Percentiles rank a stretch among this genome's conserved stretches.
phyloP scores from a whole-genome alignment of 2,888 invertebrate genomes.

The Brachypalpus laphriformis region DNA sequence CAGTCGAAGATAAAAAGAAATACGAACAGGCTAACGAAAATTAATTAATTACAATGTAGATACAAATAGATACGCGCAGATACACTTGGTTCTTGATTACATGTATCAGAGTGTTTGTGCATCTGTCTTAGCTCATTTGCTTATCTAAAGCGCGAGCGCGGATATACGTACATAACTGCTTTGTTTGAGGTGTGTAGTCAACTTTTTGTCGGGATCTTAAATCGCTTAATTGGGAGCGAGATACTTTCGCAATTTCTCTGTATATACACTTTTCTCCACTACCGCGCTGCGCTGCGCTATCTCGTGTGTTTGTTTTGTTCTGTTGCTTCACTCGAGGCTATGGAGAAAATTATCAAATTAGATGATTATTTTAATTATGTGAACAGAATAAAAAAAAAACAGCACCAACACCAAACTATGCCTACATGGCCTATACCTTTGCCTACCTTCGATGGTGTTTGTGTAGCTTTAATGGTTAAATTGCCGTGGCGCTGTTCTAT shows the following conservation, averaged over 20 bases:
- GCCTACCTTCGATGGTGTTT: background rate
- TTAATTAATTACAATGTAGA: constrained; percentile 39
- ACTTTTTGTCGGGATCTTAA: background rate
- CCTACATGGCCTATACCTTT: background rate
- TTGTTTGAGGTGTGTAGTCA: background rate
- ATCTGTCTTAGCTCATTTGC: background rate
- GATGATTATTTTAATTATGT: constrained; percentile 64
- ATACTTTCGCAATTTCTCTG: constrained; percentile 30
- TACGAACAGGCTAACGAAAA: background rate
- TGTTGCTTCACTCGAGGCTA: constrained; percentile 5
- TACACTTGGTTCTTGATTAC: constrained; percentile 1
- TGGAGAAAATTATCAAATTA: constrained; percentile 49
- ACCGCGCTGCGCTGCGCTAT: background rate
- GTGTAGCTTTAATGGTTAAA: constrained; percentile 54
- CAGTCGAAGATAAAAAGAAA: background rate
- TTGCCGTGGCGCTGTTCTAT: constrained; percentile 38
- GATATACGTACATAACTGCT: background rate
- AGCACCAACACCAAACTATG: background rate
- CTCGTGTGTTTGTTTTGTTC: background rate
- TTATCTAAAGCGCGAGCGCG: background rate
- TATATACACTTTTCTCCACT: background rate
- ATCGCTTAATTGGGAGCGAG: constrained; percentile 17
- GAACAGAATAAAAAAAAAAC: constrained; percentile 22
- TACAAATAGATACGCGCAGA: background rate
- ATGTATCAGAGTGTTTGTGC: background rate